phyloP scores from a whole-genome alignment of 1,140 invertebrate genomes.

The Nixonia krombeini region DNA sequence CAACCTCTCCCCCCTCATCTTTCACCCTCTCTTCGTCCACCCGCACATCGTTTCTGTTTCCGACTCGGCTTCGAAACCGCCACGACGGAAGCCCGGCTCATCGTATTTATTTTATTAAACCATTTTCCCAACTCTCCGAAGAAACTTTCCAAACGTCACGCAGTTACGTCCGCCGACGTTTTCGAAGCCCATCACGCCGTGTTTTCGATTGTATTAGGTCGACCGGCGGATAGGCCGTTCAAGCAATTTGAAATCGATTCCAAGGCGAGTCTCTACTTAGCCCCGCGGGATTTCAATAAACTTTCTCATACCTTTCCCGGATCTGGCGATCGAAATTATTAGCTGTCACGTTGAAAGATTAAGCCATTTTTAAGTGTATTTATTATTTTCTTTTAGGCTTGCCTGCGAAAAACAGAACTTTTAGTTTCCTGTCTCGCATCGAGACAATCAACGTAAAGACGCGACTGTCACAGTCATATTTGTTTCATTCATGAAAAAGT shows the following conservation, averaged over 20 bases:
- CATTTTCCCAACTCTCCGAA: conserved; percentile 57
- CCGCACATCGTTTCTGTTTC: conserved; percentile 23
- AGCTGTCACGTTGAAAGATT: no score
- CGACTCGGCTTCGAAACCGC: conserved; percentile 39
- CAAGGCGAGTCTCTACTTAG: conserved; percentile 24
- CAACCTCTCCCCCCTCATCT: no score
- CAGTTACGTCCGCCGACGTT: conserved; percentile 45
- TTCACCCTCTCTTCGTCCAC: conserved; percentile 19
- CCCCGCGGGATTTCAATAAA: conserved; percentile 40
- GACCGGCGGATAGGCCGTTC: conserved; percentile 34
- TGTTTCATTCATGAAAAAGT: no score
- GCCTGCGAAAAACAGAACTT: no score
- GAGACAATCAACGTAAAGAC: no score
- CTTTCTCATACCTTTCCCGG: conserved; percentile 32
- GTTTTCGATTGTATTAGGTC: conserved; percentile 51
- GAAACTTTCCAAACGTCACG: conserved; percentile 57
- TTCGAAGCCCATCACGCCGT: conserved; percentile 41
- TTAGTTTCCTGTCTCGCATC: no score
- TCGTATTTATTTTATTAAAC: conserved; percentile 73
- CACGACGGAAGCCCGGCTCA: conserved; percentile 51
- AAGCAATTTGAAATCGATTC: conserved; percentile 52
- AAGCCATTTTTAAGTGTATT: no score
- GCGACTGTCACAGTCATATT: no score
- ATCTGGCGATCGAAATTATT: conserved; percentile 41
- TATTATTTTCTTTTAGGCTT: no score